Conservation (phyloP, 1,140 invertebrate genomes). For the Bombus pascuorum region DNA sequence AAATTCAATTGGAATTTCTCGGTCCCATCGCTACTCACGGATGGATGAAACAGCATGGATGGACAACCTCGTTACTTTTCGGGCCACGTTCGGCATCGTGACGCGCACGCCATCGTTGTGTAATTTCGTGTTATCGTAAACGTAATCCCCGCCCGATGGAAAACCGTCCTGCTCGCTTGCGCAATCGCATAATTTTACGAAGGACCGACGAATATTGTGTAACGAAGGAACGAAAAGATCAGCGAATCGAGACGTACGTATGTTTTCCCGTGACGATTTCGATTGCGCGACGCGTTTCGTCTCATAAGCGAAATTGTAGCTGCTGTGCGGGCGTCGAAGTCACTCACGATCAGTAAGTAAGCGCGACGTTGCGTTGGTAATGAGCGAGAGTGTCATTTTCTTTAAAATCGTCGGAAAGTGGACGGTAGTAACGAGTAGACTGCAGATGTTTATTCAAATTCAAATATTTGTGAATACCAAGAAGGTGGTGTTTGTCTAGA, state of each 20-base stretch:
- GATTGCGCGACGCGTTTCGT: background rate
- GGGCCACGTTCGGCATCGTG: conserved; percentile 22
- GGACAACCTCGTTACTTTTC: conserved; percentile 34
- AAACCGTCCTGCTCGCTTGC: background rate
- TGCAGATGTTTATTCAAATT: background rate
- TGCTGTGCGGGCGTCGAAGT: background rate
- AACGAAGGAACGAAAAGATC: conserved; percentile 29
- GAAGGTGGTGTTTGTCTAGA: too few relatives aligned
- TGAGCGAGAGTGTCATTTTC: background rate
- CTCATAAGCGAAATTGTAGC: too few relatives aligned
- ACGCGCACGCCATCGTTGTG: conserved; percentile 17
- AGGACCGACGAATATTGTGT: conserved; percentile 18
- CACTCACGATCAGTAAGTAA: background rate
- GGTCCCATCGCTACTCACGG: background rate
- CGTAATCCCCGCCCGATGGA: conserved; percentile 18
- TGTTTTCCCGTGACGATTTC: background rate
- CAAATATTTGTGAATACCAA: background rate
- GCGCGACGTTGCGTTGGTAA: background rate
- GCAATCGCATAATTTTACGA: conserved; percentile 23
- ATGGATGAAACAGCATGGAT: background rate
- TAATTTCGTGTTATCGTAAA: conserved; percentile 48
- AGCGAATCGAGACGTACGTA: conserved; percentile 14
- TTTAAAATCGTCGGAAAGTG: background rate
- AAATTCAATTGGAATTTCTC: background rate
- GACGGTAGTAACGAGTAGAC: background rate